Evolutionary conservation across 2,113 vertebrate species (phyloP).

Genomic region (Halichoerus grypus): DNA sequence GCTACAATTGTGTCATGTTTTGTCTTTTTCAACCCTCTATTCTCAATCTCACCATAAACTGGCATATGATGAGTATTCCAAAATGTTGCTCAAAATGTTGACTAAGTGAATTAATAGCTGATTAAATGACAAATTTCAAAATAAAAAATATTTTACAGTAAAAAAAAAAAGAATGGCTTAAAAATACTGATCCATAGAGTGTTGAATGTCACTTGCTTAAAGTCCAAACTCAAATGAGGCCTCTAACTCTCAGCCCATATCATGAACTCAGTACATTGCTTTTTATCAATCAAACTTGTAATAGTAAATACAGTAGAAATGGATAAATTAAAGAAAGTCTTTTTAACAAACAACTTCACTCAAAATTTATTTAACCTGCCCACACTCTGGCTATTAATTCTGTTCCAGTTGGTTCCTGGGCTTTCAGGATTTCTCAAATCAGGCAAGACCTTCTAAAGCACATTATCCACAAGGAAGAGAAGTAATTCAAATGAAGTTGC

Average conservation of each 20-base stretch:
- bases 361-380: background rate
- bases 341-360: background rate
- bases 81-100: background rate
- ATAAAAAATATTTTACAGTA: background rate
- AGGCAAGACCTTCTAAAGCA: background rate
- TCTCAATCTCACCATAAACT: background rate
- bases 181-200: background rate
- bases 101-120: background rate
- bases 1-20: background rate
- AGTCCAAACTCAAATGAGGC: background rate
- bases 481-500: background rate
- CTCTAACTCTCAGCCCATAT: background rate
- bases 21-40: background rate
- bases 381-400: background rate
- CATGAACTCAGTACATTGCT: background rate
- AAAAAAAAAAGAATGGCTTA: background rate
- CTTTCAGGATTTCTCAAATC: background rate
- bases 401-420: background rate
- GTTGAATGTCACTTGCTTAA: background rate
- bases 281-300: background rate
- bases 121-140: background rate
- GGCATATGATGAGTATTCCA: background rate
- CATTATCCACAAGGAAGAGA: background rate
- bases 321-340: background rate
- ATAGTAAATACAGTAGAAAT: background rate